phyloP scores from a whole-genome alignment of 1,140 invertebrate genomes.

The Cherax quadricarinatus region DNA sequence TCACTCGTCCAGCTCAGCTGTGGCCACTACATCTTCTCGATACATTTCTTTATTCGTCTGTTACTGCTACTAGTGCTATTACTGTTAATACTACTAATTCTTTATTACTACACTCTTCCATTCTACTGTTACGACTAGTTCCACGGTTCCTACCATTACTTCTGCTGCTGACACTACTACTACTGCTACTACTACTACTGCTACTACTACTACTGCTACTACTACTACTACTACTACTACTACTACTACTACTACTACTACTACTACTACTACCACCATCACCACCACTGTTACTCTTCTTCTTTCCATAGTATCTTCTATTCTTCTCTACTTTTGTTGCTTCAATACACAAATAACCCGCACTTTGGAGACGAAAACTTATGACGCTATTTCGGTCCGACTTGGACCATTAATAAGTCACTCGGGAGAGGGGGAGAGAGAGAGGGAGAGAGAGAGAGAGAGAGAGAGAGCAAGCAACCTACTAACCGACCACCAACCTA shows the following conservation, averaged over 20 bases:
- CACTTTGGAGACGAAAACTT: not conserved
- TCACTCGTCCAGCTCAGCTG: too few relatives aligned
- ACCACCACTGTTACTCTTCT: not conserved
- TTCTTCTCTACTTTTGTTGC: not conserved
- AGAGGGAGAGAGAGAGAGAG: too few relatives aligned
- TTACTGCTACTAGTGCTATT: not conserved
- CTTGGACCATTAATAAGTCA: too few relatives aligned
- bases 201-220: not conserved
- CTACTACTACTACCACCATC: slow-evolving; percentile 3
- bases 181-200: not conserved
- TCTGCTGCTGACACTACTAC: not conserved
- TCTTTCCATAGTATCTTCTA: not conserved
- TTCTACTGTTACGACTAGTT: not conserved
- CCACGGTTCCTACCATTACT: not conserved
- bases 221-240: not conserved
- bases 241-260: not conserved
- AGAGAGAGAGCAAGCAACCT: too few relatives aligned
- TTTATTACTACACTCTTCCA: not conserved
- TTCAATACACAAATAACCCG: not conserved
- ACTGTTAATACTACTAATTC: not conserved
- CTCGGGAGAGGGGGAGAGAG: too few relatives aligned
- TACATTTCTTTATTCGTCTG: too few relatives aligned
- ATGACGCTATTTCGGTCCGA: too few relatives aligned
- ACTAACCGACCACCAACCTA: too few relatives aligned
- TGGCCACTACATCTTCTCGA: too few relatives aligned